These are phyloP conservation scores for Tupaia tana DNA, from an alignment of 2,113 vertebrate species.

Conservation along the genomic window DNA sequence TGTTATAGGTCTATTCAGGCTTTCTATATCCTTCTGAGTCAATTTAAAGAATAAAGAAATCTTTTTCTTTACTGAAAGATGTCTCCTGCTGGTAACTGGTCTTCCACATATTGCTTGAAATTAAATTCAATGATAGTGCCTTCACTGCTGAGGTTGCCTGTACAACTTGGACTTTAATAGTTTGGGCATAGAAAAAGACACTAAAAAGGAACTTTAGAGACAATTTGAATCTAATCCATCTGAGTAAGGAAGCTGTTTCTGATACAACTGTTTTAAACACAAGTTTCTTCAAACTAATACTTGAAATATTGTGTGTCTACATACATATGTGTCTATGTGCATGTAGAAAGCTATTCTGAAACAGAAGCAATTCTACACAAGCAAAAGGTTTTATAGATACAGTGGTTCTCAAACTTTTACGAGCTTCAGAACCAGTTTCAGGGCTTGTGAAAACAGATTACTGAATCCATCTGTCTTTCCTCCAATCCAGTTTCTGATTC, in stretches of 20 bases:
- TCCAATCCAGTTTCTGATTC: not conserved
- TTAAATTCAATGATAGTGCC: not conserved
- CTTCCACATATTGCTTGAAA: not conserved
- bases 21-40: not conserved
- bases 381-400: not conserved
- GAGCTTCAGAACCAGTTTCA: not conserved
- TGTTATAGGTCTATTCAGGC: too few species aligned
- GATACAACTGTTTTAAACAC: not conserved
- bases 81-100: constrained; percentile 31
- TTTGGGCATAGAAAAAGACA: not conserved
- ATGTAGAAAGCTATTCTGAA: not conserved
- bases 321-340: not conserved
- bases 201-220: not conserved
- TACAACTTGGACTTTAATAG: not conserved
- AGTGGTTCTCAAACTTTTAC: not conserved
- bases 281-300: not conserved
- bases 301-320: not conserved
- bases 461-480: not conserved
- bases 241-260: not conserved
- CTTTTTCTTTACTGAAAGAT: constrained; percentile 47
- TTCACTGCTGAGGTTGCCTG: not conserved
- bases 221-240: not conserved
- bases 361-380: not conserved
- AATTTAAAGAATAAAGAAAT: constrained; percentile 40
- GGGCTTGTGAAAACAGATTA: not conserved